phyloP scores from a whole-genome alignment of 1,140 invertebrate genomes.

The Drosophila seguyi region DNA sequence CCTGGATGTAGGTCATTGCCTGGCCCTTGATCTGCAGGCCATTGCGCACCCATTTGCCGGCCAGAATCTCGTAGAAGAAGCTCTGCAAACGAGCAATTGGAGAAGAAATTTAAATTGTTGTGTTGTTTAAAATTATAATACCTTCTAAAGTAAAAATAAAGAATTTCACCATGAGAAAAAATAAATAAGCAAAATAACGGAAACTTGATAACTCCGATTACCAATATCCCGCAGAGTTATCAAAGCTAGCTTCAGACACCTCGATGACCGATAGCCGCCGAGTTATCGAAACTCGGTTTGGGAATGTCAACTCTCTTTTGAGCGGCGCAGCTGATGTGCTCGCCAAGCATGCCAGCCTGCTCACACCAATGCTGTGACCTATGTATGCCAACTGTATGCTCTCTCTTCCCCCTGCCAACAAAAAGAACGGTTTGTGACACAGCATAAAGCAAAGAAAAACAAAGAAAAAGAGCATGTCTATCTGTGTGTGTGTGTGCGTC shows the following conservation, averaged over 20 bases:
- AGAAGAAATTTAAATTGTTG: too few relatives aligned
- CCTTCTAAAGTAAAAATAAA: background rate
- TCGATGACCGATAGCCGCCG: conserved; percentile 17
- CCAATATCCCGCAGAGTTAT: background rate
- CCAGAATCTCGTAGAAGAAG: conserved; percentile 97
- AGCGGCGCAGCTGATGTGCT: conserved; percentile 2
- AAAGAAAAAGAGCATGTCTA: conserved; percentile 38
- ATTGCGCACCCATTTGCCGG: conserved; percentile 97
- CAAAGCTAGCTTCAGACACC: conserved; percentile 5
- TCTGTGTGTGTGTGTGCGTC: conserved; percentile 5
- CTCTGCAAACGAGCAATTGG: conserved; percentile 88
- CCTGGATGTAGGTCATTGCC: conserved; percentile 99
- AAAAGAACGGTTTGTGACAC: conserved; percentile 32
- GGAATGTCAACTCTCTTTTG: conserved; percentile 40
- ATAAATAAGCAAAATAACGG: conserved; percentile 2
- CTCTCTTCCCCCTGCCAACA: conserved; percentile 11
- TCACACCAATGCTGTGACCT: conserved; percentile 51
- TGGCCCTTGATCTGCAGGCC: conserved; percentile 98
- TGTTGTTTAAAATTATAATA: too few relatives aligned
- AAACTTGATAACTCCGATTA: conserved; percentile 3
- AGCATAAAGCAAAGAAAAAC: conserved; percentile 16
- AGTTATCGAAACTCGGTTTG: conserved; percentile 31
- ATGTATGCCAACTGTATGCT: conserved; percentile 16
- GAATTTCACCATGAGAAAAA: conserved; percentile 1
- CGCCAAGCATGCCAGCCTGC: conserved; percentile 24